Evolutionary conservation across 1,140 invertebrate species (phyloP), one percentile per base, ranked within the genome.

Genomic region (Melanaphis sacchari): DNA sequence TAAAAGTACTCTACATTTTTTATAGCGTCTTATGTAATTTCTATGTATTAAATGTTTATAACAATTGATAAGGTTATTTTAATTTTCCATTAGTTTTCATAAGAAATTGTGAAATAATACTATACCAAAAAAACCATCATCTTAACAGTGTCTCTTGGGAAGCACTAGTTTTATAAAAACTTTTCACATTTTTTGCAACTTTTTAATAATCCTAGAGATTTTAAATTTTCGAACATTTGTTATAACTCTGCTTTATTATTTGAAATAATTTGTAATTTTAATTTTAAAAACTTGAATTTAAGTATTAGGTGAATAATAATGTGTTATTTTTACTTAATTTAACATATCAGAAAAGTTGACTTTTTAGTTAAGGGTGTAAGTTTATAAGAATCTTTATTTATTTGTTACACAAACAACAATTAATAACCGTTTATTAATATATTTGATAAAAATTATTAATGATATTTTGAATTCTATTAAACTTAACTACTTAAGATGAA

Each of bases 401-500:
- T n/a, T 66, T 15, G 59, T 0, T n/a, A 4, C 31, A 6, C 15
- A 76, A 76, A n/a, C 18, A 76, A 18, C 18, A 76, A n/a, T n/a
- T 76, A n/a, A 76, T n/a, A n/a, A 18, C 4, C 0, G 31, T n/a
- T 31, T 15, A 49, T n/a, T 76, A 76, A 18, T 18, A 49, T 49
- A 49, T 49, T 76, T 76, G 21, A 76, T 36, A 76, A n/a, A 6
- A 4, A 76, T 0, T 76, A 15, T 76, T 76, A 2, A 76, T 76
- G 36, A 18, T 1, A 76, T 76, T 66, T n/a, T 4, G 11, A 66
- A 66, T 66, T 66, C n/a, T n/a, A 76, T 76, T 76, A 18, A n/a
- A n/a, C n/a, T n/a, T 76, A 76, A n/a, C n/a, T n/a, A 76, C n/a
- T 76, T 76, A 76, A 76, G 59, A 76, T 76, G 59, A 76, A 76